Percentiles rank a stretch among this genome's conserved stretches.
These are phyloP conservation scores for Dendrophyllia cribrosa DNA, from an alignment of 64 coral and sea anemone genomes.

Conservation along the genomic window DNA sequence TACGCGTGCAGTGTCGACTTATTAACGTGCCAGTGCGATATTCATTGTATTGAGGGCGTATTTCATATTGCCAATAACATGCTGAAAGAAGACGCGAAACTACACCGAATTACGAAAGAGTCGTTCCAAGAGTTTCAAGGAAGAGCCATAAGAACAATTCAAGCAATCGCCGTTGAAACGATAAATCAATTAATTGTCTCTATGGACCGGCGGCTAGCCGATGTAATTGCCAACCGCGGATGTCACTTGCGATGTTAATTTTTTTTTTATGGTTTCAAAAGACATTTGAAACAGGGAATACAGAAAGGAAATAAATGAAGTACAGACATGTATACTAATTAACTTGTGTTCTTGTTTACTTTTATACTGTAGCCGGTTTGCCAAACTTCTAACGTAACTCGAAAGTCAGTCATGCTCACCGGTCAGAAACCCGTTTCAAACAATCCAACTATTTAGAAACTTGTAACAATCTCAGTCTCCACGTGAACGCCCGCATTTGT, in stretches of 20 bases:
- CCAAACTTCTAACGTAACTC: no score
- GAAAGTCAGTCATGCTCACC: no score
- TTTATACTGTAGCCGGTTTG: no score
- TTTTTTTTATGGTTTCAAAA: no score
- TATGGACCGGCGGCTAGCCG: background rate
- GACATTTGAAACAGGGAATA: no score
- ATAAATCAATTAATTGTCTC: background rate
- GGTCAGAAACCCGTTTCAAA: no score
- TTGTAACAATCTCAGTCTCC: no score
- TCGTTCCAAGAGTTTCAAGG: background rate
- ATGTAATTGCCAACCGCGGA: background rate
- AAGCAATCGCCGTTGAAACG: background rate
- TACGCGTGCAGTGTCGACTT: background rate
- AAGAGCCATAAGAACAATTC: background rate
- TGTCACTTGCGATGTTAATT: background rate
- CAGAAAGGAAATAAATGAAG: no score
- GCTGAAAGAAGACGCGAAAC: background rate
- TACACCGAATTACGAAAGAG: background rate
- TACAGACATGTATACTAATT: no score
- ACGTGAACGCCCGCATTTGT: no score
- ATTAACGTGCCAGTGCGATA: background rate
- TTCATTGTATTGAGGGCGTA: background rate
- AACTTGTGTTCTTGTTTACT: no score
- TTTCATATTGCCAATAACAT: background rate
- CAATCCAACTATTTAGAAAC: no score